These are phyloP conservation scores for Discoglossus pictus DNA, from an alignment of 2,797 vertebrate species.

Conservation along the genomic window DNA sequence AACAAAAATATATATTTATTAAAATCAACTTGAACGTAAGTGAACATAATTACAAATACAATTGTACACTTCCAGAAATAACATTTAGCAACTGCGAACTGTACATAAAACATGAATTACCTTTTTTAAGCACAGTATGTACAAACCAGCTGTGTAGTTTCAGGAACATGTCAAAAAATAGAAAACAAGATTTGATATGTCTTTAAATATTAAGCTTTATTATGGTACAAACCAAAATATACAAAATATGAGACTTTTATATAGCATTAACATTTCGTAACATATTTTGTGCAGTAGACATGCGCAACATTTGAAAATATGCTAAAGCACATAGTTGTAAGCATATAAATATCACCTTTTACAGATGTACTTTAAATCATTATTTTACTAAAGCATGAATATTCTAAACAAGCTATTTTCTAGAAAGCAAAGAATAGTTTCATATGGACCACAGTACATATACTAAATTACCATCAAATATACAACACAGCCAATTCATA, in stretches of 20 bases:
- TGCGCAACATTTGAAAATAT: constrained; percentile 24
- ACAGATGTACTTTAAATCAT: constrained; percentile 14
- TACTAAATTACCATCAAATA: constrained; percentile 17
- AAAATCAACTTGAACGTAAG: constrained; percentile 27
- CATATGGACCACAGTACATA: constrained; percentile 12
- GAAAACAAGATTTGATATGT: constrained; percentile 40
- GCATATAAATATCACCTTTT: neutral
- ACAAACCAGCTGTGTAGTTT: constrained; percentile 43
- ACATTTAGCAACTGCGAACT: constrained; percentile 35
- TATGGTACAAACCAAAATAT: constrained; percentile 28
- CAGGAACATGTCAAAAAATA: constrained; percentile 48
- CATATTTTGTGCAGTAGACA: constrained; percentile 1
- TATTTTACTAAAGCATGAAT: constrained; percentile 6
- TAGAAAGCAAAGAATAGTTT: neutral
- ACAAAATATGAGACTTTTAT: constrained; percentile 30
- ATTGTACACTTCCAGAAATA: constrained; percentile 5
- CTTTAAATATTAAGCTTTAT: constrained; percentile 43
- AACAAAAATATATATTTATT: constrained; percentile 18
- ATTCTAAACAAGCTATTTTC: constrained; percentile 5
- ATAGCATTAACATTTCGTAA: constrained; percentile 4
- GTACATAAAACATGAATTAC: constrained; percentile 45
- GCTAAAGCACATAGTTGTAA: neutral
- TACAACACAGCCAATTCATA: constrained; percentile 7
- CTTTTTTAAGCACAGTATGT: constrained; percentile 37
- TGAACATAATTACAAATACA: constrained; percentile 37